Evolutionary conservation across 2,888 invertebrate genomes (phyloP), one percentile per base, ranked within the genome.

Genomic region (Lamellibrachia satsuma): DNA sequence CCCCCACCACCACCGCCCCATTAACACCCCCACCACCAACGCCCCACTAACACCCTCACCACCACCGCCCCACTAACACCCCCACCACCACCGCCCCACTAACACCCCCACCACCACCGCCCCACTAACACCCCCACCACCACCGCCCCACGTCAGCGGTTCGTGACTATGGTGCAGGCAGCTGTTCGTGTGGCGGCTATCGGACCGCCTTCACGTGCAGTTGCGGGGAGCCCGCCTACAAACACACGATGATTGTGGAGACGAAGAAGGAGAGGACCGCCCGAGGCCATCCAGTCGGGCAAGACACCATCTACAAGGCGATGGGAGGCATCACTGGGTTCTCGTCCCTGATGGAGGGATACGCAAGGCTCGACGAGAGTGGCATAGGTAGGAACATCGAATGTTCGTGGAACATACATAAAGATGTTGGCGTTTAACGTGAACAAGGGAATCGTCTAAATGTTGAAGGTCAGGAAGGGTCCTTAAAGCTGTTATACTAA

Each of bases 311-410:
- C 1, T 96, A 96, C 93, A 95, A 96, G 91, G 96, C 96, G 27
- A 96, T 96, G 96, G 96, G 96, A 7, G 96, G 96, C 6, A 93
- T 96, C 51, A 96, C 96, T 7, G 96, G 96, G 6, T 96, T 96
- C 94, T 96, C 96, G 4, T 96, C 96, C 3, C 93, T 96, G 92
- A 95, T 96, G 51, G 96, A 96, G 90, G 96, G 96, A 2, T 96
- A 96, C 93, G 93, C 95, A 94, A 94, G 96, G 93, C 95, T 96
- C 52, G 96, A 96, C 92, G 95, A 96, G 6, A 96, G 96, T 93
- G 96, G 96, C 11, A 93, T 94, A 95, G 96, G 96, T 96, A 93
- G n/a, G 93, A 39, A 27, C n/a, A 75, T 15, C 22, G 75, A n/a
- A 75, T 22, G 75, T 2, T 22, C 15, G 22, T 75, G 3, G 75